phyloP scores from a whole-genome alignment of 1,140 invertebrate species.

The Nomia melanderi region DNA sequence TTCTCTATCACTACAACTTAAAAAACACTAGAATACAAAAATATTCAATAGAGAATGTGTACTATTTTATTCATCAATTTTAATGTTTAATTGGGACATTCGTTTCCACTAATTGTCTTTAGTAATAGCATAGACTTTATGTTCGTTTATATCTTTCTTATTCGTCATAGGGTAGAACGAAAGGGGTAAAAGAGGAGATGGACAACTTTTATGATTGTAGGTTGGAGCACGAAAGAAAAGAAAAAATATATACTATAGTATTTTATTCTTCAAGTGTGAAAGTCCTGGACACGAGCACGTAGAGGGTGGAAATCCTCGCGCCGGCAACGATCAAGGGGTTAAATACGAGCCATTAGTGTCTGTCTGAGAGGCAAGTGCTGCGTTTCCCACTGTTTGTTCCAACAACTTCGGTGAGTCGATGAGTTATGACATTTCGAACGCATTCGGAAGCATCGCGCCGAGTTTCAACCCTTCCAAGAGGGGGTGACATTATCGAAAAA shows the following conservation, averaged over 20 bases:
- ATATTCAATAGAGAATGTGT: too few species aligned
- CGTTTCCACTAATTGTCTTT: too few species aligned
- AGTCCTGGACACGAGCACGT: neutral
- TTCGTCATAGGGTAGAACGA: too few species aligned
- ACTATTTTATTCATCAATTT: too few species aligned
- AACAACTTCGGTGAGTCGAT: constrained; percentile 56
- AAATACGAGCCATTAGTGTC: constrained; percentile 66
- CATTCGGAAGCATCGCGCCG: neutral
- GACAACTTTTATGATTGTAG: too few species aligned
- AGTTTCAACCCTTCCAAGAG: constrained; percentile 58
- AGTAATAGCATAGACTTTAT: too few species aligned
- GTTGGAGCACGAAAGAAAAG: too few species aligned
- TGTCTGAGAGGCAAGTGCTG: constrained; percentile 64
- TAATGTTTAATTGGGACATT: too few species aligned
- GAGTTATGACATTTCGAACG: constrained; percentile 74
- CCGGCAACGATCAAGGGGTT: constrained; percentile 63
- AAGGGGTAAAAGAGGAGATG: too few species aligned
- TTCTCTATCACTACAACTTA: too few species aligned
- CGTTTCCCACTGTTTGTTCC: constrained; percentile 69
- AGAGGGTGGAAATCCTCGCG: constrained; percentile 25
- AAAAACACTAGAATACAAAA: too few species aligned
- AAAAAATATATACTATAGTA: neutral
- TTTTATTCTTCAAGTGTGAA: neutral
- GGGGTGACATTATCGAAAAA: constrained; percentile 38
- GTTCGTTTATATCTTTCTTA: too few species aligned